A percentile compares a stretch with the other conserved stretches of the same genome.
Conservation (phyloP, 2,113 vertebrate species). For the Hemibagrus wyckioides region DNA sequence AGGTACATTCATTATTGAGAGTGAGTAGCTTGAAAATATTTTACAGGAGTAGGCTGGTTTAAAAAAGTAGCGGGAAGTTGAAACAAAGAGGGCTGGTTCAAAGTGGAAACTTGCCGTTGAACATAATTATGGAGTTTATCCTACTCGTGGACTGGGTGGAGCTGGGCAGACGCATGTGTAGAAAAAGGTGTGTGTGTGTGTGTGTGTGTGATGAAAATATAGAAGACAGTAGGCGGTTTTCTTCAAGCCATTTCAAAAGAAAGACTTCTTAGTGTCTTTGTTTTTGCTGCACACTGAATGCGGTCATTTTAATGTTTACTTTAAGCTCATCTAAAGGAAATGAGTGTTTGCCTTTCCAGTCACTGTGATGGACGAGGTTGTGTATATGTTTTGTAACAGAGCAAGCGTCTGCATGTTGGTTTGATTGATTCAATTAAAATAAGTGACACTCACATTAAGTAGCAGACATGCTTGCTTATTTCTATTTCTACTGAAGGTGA, state of each 20-base stretch:
- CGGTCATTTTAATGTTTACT: constrained; percentile 14
- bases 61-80: constrained; percentile 52
- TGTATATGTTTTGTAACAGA: constrained; percentile 13
- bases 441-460: constrained; percentile 19
- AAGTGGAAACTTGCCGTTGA: constrained; percentile 65
- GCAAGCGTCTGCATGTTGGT: constrained; percentile 36
- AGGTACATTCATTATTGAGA: not conserved
- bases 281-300: constrained; percentile 4
- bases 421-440: constrained; percentile 28
- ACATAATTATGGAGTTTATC: constrained; percentile 62
- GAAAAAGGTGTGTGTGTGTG: constrained; percentile 32
- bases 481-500: constrained; percentile 15
- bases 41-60: constrained; percentile 33
- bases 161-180: constrained; percentile 36
- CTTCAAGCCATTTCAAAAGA: not conserved
- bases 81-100: constrained; percentile 66
- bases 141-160: constrained; percentile 54
- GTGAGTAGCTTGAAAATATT: constrained; percentile 35
- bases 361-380: not conserved
- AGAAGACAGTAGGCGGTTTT: constrained; percentile 5
- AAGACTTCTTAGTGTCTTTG: not conserved
- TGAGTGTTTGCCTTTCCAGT: constrained; percentile 38
- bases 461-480: not conserved
- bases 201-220: not conserved
- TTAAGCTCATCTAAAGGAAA: constrained; percentile 25